phyloP scores from a whole-genome alignment of 1,140 invertebrate genomes.

The Uloborus diversus region DNA sequence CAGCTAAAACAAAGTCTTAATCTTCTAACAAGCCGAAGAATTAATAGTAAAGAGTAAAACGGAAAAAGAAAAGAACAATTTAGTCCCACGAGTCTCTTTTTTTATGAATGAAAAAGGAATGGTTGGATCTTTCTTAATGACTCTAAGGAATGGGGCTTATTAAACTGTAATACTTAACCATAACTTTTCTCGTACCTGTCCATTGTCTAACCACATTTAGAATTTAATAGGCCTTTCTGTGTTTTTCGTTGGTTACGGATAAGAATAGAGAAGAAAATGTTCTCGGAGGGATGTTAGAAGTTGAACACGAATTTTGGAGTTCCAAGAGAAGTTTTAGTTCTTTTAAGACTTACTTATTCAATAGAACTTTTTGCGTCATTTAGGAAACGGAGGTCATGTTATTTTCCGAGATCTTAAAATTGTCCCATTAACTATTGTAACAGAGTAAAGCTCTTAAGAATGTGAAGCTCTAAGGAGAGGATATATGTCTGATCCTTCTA shows the following conservation, averaged over 20 bases:
- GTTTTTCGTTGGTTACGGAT: constrained; percentile 23
- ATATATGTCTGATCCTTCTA: too few species aligned
- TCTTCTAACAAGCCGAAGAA: constrained; percentile 6
- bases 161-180: constrained; percentile 40
- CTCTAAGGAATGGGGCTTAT: constrained; percentile 28
- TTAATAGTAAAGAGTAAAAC: too few species aligned
- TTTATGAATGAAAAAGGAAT: constrained; percentile 3
- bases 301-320: constrained; percentile 30
- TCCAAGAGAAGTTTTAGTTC: constrained; percentile 26
- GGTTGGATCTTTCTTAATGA: constrained; percentile 11
- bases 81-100: background rate
- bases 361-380: constrained; percentile 10
- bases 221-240: constrained; percentile 37
- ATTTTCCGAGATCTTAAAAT: too few species aligned
- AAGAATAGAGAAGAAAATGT: constrained; percentile 22
- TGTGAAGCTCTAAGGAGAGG: too few species aligned
- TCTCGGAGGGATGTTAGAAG: constrained; percentile 6
- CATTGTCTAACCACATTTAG: constrained; percentile 8
- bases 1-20: constrained; percentile 22
- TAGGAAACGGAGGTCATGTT: too few species aligned
- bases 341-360: constrained; percentile 18
- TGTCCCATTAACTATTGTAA: too few species aligned
- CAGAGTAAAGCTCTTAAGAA: too few species aligned
- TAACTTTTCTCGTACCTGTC: constrained; percentile 37
- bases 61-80: background rate